Evolutionary conservation across 1,140 invertebrate species (phyloP).

Genomic region (Babylonia areolata): DNA sequence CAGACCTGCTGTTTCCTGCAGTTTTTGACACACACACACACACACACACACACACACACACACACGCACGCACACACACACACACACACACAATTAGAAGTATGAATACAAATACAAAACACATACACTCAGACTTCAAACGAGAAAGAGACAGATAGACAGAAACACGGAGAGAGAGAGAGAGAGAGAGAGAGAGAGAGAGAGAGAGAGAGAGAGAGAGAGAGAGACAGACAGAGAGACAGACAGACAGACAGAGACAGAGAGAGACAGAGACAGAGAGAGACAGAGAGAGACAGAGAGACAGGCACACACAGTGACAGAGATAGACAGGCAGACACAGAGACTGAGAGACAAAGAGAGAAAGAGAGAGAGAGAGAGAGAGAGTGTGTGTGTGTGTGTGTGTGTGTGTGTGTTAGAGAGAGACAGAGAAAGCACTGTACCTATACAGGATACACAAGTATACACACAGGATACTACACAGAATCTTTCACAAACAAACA

Average conservation of each 20-base stretch:
- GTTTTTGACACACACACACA: too few species aligned
- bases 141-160: neutral
- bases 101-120: too few species aligned
- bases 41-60: too few species aligned
- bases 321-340: neutral
- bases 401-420: neutral
- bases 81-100: too few species aligned
- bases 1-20: too few species aligned
- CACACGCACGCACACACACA: too few species aligned
- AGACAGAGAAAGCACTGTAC: too few species aligned
- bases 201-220: neutral
- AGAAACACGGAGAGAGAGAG: neutral
- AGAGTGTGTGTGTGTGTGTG: neutral
- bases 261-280: neutral
- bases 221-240: neutral
- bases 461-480: too few species aligned
- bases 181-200: neutral
- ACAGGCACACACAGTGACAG: neutral
- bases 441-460: too few species aligned
- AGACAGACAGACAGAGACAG: neutral
- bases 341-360: neutral
- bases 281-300: neutral
- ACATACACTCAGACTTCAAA: neutral
- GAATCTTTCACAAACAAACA: too few species aligned
- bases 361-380: neutral